These are phyloP conservation scores for Brachycybe producta DNA, from an alignment of 2,888 invertebrate genomes.

Conservation along the genomic window DNA sequence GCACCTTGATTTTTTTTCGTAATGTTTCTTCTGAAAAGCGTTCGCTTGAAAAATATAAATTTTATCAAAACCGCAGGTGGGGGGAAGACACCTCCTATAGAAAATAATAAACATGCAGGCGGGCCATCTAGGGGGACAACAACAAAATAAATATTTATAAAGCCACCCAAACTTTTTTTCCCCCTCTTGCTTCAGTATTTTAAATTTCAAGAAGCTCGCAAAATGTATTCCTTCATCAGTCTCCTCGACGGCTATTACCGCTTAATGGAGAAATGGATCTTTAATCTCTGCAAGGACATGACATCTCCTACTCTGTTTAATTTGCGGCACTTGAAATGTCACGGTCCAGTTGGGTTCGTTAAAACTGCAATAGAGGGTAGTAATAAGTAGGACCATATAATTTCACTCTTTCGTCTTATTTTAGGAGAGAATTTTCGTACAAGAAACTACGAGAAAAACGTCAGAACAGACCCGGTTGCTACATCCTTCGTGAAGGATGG, in stretches of 20 bases:
- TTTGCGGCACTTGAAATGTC: conserved; percentile 60
- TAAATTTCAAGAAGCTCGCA: conserved; percentile 15
- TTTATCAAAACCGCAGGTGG: too few relatives aligned
- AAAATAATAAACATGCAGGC: too few relatives aligned
- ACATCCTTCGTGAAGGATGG: conserved; percentile 68
- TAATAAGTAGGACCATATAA: background rate
- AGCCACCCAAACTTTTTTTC: conserved; percentile 42
- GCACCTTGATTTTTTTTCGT: too few relatives aligned
- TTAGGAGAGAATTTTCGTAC: conserved; percentile 69
- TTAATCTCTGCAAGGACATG: conserved; percentile 71
- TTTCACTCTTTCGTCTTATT: background rate
- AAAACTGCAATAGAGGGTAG: background rate
- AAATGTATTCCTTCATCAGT: conserved; percentile 27
- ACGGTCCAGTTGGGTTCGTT: conserved; percentile 55
- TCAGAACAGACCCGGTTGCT: conserved; percentile 59
- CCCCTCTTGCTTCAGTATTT: conserved; percentile 18
- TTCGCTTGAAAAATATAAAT: too few relatives aligned
- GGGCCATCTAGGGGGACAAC: conserved; percentile 44
- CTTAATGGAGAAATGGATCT: conserved; percentile 75
- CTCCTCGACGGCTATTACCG: conserved; percentile 76
- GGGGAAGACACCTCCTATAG: too few relatives aligned
- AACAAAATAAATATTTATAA: too few relatives aligned
- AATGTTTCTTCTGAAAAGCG: too few relatives aligned
- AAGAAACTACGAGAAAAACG: conserved; percentile 68
- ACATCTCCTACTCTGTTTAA: conserved; percentile 63